Evolutionary conservation across 2,888 invertebrate species (phyloP).

Genomic region (Lysandra bellargus): DNA sequence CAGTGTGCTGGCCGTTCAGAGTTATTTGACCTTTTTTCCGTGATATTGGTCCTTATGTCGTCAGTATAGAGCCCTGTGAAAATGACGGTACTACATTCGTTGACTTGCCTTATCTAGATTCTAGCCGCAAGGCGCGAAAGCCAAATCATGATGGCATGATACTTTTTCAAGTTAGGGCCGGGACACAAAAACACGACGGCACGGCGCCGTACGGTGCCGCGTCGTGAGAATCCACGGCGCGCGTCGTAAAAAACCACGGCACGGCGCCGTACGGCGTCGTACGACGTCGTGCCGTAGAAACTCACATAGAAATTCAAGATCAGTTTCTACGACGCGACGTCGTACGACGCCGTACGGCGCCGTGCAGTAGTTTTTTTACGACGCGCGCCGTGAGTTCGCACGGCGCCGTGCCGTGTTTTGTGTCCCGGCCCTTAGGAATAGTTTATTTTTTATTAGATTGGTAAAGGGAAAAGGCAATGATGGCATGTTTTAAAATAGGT

Average conservation of each 20-base stretch:
- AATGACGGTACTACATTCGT: not conserved
- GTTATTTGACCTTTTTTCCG: not conserved
- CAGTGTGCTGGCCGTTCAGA: not conserved
- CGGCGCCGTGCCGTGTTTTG: too few relatives aligned
- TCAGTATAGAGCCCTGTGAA: not conserved
- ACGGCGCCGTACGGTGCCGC: too few relatives aligned
- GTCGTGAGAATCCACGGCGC: too few relatives aligned
- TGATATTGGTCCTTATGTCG: not conserved
- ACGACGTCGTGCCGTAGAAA: too few relatives aligned
- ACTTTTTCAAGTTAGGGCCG: not conserved
- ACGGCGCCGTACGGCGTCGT: too few relatives aligned
- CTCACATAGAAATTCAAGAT: too few relatives aligned
- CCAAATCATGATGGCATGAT: not conserved
- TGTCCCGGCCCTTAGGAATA: not conserved
- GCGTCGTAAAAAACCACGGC: too few relatives aligned
- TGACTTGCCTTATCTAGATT: not conserved
- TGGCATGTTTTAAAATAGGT: not conserved
- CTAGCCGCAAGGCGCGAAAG: conserved; percentile 1
- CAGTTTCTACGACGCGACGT: too few relatives aligned
- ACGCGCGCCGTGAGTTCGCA: too few relatives aligned
- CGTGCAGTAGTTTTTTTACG: too few relatives aligned
- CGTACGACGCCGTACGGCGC: too few relatives aligned
- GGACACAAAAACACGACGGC: too few relatives aligned
- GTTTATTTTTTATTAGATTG: not conserved
- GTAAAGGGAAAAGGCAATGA: not conserved